Percentiles rank a stretch among this genome's conserved stretches.
Evolutionary conservation across 2,888 invertebrate genomes (phyloP).

Genomic region (Lydus trimaculatus): DNA sequence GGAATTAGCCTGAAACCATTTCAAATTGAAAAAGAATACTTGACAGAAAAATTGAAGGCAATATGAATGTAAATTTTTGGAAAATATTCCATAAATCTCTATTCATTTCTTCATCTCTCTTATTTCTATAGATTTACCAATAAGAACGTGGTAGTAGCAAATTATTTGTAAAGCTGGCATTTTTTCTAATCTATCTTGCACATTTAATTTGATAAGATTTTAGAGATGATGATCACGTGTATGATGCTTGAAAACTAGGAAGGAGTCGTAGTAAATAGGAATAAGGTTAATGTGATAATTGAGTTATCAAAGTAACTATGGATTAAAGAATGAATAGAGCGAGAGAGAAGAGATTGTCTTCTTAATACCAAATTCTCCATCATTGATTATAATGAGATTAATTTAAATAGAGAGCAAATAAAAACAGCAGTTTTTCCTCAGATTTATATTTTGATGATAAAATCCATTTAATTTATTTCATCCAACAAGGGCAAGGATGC

Average conservation of each 20-base stretch:
- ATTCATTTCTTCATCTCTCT: neutral
- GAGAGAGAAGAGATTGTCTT: neutral
- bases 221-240: neutral
- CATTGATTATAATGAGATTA: neutral
- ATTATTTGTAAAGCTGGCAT: neutral
- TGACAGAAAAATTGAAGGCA: neutral
- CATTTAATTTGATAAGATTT: neutral
- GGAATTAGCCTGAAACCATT: constrained; percentile 26
- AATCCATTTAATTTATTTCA: neutral
- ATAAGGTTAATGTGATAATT: neutral
- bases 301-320: neutral
- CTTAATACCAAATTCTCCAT: neutral
- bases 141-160: neutral
- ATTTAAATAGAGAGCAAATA: neutral
- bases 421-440: neutral
- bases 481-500: neutral
- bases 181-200: neutral
- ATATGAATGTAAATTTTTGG: constrained; percentile 4
- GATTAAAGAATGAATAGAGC: neutral
- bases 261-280: neutral
- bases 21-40: constrained; percentile 33
- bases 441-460: neutral
- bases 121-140: neutral
- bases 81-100: constrained; percentile 1
- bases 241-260: neutral